Evolutionary conservation across 1,140 invertebrate species (phyloP).

Genomic region (Drosophila bifasciata): DNA sequence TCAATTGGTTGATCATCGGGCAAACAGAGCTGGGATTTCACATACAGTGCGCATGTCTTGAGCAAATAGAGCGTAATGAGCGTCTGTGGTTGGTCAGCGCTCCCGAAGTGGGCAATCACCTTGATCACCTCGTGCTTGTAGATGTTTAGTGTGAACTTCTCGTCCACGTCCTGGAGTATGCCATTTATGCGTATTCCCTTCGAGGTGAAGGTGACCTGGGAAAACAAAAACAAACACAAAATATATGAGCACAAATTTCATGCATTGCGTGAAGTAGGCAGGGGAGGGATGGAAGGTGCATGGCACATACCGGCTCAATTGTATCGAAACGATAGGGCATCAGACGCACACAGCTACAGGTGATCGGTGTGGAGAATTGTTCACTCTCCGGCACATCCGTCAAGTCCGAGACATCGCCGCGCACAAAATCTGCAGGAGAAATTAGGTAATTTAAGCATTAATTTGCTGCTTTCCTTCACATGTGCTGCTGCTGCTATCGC

Average conservation of each 20-base stretch:
- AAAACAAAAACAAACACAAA: neutral
- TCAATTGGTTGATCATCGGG: conserved; percentile 73
- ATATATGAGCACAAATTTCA: neutral
- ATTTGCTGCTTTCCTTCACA: no score
- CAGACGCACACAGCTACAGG: conserved; percentile 91
- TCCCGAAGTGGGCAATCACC: conserved; percentile 90
- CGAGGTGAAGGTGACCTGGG: conserved; percentile 87
- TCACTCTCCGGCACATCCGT: conserved; percentile 51
- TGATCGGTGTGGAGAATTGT: conserved; percentile 84
- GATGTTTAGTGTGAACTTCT: conserved; percentile 85
- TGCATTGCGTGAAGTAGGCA: no score
- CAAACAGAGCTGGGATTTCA: conserved; percentile 89
- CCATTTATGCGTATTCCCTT: conserved; percentile 88
- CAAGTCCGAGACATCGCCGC: conserved; percentile 64
- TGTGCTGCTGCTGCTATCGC: no score
- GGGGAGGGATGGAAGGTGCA: neutral
- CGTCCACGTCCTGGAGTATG: conserved; percentile 86
- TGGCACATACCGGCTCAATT: conserved; percentile 86
- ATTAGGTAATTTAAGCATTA: neutral
- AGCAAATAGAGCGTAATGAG: conserved; percentile 92
- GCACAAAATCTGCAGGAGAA: conserved; percentile 62
- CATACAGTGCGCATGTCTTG: conserved; percentile 87
- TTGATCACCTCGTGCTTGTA: conserved; percentile 88
- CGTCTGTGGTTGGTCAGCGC: conserved; percentile 88
- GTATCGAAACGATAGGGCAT: conserved; percentile 91